Conservation (phyloP, 2,797 vertebrate species). For the Anabacerthia variegaticeps region DNA sequence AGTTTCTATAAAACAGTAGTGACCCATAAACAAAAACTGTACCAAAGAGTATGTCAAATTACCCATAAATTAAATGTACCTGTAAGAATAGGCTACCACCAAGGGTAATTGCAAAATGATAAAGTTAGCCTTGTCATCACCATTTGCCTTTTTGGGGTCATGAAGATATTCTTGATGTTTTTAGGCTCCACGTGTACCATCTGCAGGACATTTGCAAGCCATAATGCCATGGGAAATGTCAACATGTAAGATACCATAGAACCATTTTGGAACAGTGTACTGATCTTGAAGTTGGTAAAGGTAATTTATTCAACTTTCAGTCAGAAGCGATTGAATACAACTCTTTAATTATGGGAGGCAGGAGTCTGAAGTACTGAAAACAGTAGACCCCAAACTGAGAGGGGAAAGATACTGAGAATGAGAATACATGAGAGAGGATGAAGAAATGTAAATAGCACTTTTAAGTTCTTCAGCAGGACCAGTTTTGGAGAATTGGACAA, state of each 20-base stretch:
- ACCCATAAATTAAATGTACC: background rate
- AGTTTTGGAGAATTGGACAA: background rate
- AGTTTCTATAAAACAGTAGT: background rate
- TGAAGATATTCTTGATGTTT: background rate
- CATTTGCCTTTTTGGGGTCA: background rate
- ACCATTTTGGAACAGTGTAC: background rate
- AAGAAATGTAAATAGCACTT: background rate
- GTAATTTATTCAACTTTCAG: background rate
- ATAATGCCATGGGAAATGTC: background rate
- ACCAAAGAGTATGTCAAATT: background rate
- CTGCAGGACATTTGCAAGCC: background rate
- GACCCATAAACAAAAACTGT: background rate
- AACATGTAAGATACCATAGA: background rate
- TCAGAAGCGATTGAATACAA: background rate
- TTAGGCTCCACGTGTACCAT: rapidly evolving
- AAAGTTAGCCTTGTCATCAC: background rate
- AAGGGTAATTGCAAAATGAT: background rate
- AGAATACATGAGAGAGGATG: background rate
- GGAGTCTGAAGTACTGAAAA: background rate
- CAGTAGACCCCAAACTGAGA: background rate
- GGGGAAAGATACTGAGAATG: background rate
- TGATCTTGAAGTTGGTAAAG: background rate
- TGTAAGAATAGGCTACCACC: background rate
- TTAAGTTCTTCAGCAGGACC: background rate
- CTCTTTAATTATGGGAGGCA: background rate